phyloP scores from a whole-genome alignment of 2,888 invertebrate species.

The Xestoiulus laeticollis region DNA sequence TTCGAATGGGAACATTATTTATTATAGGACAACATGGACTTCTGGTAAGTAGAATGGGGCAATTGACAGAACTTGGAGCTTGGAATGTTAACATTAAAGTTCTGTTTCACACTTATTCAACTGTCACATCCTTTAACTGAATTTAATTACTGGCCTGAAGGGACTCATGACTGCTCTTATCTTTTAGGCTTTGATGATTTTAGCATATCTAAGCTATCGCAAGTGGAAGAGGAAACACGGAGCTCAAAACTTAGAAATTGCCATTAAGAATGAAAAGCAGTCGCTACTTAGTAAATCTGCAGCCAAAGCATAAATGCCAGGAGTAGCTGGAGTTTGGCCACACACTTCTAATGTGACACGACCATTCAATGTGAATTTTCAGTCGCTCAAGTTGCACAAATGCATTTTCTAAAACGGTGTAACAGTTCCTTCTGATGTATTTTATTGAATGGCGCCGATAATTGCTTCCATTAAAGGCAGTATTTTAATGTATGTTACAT shows the following conservation, averaged over 20 bases:
- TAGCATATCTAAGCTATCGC: slow-evolving; percentile 23
- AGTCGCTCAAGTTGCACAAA: neutral
- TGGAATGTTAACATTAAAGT: too few species aligned
- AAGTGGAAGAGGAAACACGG: slow-evolving; percentile 43
- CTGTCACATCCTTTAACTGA: neutral
- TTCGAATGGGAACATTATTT: slow-evolving; percentile 76
- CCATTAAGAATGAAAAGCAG: neutral
- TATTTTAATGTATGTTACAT: neutral
- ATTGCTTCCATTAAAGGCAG: neutral
- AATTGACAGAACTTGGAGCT: neutral
- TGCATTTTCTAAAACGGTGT: neutral
- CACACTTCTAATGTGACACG: neutral
- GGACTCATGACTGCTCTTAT: neutral
- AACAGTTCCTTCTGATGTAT: neutral
- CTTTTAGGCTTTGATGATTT: neutral
- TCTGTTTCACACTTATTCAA: neutral
- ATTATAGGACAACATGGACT: slow-evolving; percentile 74
- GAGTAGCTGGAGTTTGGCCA: neutral
- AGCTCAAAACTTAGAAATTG: slow-evolving; percentile 29
- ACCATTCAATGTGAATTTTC: neutral
- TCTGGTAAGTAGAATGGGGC: too few species aligned
- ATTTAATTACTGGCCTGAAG: neutral
- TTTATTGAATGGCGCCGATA: neutral
- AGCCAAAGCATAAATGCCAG: neutral
- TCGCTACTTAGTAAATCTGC: neutral